Evolutionary conservation across 2,113 vertebrate genomes (phyloP), one percentile per base, ranked within the genome.

Genomic region (Lampris megalopsis): DNA sequence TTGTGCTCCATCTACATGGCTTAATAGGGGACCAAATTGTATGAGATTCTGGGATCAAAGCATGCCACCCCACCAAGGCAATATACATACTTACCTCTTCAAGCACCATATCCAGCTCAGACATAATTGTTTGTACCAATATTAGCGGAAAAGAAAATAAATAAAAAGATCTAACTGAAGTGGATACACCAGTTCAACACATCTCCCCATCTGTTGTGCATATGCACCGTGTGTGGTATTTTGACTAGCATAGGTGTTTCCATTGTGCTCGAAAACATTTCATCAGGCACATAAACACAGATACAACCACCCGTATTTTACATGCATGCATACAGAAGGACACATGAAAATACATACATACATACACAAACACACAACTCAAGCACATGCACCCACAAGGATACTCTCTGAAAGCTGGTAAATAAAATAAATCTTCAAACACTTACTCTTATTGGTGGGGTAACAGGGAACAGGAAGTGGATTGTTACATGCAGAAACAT

Each of bases 211-310:
- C 35, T 10, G 73, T 69, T 76, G 57, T 54, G 45, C 24, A 40
- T 63, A 59, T 70, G 42, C 10, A 62, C 68, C 71, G 49, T 10
- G 54, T 65, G 54, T 58, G 43, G 43, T 45, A 67, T 87, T 81
- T 83, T 43, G 52, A 53, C 50, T 80, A 79, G 79, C 68, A 62
- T 1, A 1, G 42, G 38, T 67, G 37, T 61, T 3, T 24, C 9
- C 9, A 48, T 52, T 72, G 48, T 75, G 68, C 68, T 24, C 42
- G 73, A 77, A 81, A 52, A 13, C 53, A 54, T 76, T 77, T 79
- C 79, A 61, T 71, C 76, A 65, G 65, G 52, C 42, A 62, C 37
- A 40, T 40, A 56, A 38, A 67, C 47, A 24, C 47, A 71, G 42
- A 73, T 67, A 49, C 8, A 13, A 54, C 45, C 63, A 69, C 57